phyloP scores from a whole-genome alignment of 2,797 vertebrate genomes.

The Epinephelus malabaricus region DNA sequence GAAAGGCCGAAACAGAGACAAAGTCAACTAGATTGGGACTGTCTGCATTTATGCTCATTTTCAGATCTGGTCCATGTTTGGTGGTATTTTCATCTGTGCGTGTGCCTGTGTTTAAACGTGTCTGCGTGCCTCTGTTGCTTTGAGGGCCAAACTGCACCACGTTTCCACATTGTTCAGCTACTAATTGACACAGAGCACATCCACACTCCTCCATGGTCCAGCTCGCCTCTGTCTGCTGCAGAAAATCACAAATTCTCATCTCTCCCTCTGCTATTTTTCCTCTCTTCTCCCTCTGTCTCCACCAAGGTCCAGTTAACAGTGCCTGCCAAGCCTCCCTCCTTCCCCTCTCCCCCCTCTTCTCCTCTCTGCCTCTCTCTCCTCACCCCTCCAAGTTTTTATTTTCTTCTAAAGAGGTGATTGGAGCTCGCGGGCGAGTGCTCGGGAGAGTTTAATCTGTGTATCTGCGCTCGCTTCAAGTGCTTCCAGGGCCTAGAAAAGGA shows the following conservation, averaged over 20 bases:
- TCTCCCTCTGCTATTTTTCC: slow-evolving; percentile 36
- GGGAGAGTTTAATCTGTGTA: slow-evolving; percentile 83
- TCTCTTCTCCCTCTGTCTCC: slow-evolving; percentile 48
- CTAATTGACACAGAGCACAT: slow-evolving; percentile 78
- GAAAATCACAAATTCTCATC: slow-evolving; percentile 68
- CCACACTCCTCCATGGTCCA: slow-evolving; percentile 56
- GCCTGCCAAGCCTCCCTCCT: slow-evolving; percentile 18
- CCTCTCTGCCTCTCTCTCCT: slow-evolving; percentile 16
- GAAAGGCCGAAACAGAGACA: background rate
- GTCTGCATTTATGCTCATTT: slow-evolving; percentile 20
- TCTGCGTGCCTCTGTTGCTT: slow-evolving; percentile 56
- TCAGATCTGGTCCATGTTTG: slow-evolving; percentile 8
- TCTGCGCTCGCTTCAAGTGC: slow-evolving; percentile 82
- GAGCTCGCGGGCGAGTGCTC: slow-evolving; percentile 76
- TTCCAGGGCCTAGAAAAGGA: slow-evolving; percentile 80
- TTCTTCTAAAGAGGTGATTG: slow-evolving; percentile 79
- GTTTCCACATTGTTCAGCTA: slow-evolving; percentile 59
- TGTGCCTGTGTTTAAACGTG: slow-evolving; percentile 25
- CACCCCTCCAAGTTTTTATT: slow-evolving; percentile 67
- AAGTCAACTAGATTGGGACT: background rate
- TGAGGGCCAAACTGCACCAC: slow-evolving; percentile 62
- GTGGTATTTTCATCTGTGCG: slow-evolving; percentile 8
- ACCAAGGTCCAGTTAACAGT: slow-evolving; percentile 76
- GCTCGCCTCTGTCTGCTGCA: slow-evolving; percentile 60
- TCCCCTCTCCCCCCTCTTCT: background rate